Evolutionary conservation across 1,140 invertebrate species (phyloP).

Genomic region (Psilanteris sp.): DNA sequence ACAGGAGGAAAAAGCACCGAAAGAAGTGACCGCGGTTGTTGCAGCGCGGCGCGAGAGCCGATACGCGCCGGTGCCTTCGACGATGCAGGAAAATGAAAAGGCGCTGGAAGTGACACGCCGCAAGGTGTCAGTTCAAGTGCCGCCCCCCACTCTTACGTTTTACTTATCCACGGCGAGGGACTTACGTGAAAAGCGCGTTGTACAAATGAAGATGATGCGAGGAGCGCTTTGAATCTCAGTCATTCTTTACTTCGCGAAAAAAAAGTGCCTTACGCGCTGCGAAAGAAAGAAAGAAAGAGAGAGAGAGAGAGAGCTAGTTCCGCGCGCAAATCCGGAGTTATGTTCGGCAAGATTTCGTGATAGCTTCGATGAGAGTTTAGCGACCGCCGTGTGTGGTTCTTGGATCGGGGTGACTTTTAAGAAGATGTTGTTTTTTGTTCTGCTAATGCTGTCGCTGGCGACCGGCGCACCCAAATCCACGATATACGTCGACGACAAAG

Average conservation of each 20-base stretch:
- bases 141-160: constrained; percentile 6
- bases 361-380: not conserved
- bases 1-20: constrained; percentile 28
- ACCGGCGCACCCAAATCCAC: constrained; percentile 48
- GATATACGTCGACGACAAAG: constrained; percentile 49
- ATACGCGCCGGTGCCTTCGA: constrained; percentile 12
- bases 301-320: no score
- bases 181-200: constrained; percentile 24
- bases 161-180: constrained; percentile 9
- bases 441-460: constrained; percentile 46
- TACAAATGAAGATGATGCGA: constrained; percentile 29
- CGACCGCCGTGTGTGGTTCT: constrained; percentile 22
- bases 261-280: constrained; percentile 35
- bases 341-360: constrained; percentile 19
- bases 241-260: constrained; percentile 3
- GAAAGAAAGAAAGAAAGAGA: no score
- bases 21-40: constrained; percentile 26
- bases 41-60: not conserved
- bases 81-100: constrained; percentile 39
- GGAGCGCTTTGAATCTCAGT: constrained; percentile 21
- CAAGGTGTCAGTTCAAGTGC: constrained; percentile 22
- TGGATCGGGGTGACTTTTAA: constrained; percentile 18
- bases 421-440: constrained; percentile 46
- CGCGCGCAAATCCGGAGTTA: constrained; percentile 2
- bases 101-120: constrained; percentile 38